These are phyloP conservation scores for Nilaparvata lugens DNA, from an alignment of 1,140 invertebrate genomes.

Conservation along the genomic window DNA sequence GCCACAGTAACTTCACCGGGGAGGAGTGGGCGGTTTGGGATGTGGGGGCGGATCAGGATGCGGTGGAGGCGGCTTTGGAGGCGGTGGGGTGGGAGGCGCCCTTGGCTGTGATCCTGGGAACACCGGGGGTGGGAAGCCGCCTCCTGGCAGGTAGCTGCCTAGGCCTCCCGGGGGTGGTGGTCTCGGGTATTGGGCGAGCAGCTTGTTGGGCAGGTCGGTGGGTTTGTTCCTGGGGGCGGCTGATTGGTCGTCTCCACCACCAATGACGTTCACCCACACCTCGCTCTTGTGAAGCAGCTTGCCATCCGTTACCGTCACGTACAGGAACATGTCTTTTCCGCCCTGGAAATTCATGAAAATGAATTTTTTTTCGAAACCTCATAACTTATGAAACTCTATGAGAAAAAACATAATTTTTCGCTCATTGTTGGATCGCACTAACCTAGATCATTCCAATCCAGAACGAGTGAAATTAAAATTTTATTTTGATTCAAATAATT, in stretches of 20 bases:
- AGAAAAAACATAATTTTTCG: too few species aligned
- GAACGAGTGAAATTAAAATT: too few species aligned
- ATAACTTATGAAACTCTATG: too few species aligned
- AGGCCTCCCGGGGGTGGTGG: slow-evolving; percentile 7
- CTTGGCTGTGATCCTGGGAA: not conserved
- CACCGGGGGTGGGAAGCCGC: slow-evolving; percentile 1
- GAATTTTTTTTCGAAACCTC: too few species aligned
- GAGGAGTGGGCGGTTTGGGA: not conserved
- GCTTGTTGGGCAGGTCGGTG: slow-evolving; percentile 30
- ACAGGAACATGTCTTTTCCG: slow-evolving; percentile 55
- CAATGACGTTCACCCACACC: slow-evolving; percentile 53
- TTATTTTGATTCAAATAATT: too few species aligned
- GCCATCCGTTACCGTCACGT: slow-evolving; percentile 60
- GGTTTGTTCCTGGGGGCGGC: slow-evolving; percentile 25
- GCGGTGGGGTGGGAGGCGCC: slow-evolving; percentile 13
- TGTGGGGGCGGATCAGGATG: slow-evolving; percentile 2
- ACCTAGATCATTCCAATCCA: too few species aligned
- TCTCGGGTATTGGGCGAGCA: slow-evolving; percentile 24
- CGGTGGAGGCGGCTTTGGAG: not conserved
- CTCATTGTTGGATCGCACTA: too few species aligned
- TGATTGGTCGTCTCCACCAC: slow-evolving; percentile 16
- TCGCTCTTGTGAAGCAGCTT: slow-evolving; percentile 56
- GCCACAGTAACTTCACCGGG: not conserved
- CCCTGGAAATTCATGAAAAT: slow-evolving; percentile 41
- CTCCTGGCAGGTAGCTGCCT: not conserved